Evolutionary conservation across 1,140 invertebrate species (phyloP), one percentile per base, ranked within the genome.

Genomic region (Megalonaias nervosa): DNA sequence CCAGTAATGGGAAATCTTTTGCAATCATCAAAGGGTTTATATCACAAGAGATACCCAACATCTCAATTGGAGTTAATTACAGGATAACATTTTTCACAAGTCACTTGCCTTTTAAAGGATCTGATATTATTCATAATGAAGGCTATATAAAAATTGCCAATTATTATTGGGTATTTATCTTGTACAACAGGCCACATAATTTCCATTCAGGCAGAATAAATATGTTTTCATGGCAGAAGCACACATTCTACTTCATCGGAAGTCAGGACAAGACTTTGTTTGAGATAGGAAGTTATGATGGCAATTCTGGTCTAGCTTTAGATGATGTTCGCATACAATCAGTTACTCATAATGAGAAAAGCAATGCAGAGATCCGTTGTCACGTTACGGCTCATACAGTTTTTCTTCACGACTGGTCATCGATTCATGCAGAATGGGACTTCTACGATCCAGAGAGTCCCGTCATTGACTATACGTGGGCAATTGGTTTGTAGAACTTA

Each of bases 401-500:
- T 9, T 80, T 77, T 68, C 56, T 71, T 62, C 71, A 79, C 48
- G 62, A 77, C 23, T 80, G 78, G 81, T 74, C 74, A 21, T 77
- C 79, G 58, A 17, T 82, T 38, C 78, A 82, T 56, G 62, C 72
- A 60, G 58, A 67, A 3, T 83, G 81, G 81, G 55, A 75, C 58
- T 77, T 81, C 56, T 16, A 59, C n/a, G 82, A 83, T 71, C n/a
- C 59, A 0, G 73, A 79, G 19, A 79, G 72, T 64, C 69, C 74
- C 13, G 79, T 83, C 17, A 48, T 70, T 31, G 77, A 79, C 1
- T 83, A 79, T 61, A 65, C 67, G 26, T 83, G 79, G 79, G 82
- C 82, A 2, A 66, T 83, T 60, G 82, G 82, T 81, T 72, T 67
- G 72, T 74, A 26, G n/a, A 16, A n/a, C n/a, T n/a, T n/a, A n/a